Evolutionary conservation across 1,140 invertebrate genomes (phyloP), one percentile per base, ranked within the genome.

Genomic region (Tetramorium parvispinum): DNA sequence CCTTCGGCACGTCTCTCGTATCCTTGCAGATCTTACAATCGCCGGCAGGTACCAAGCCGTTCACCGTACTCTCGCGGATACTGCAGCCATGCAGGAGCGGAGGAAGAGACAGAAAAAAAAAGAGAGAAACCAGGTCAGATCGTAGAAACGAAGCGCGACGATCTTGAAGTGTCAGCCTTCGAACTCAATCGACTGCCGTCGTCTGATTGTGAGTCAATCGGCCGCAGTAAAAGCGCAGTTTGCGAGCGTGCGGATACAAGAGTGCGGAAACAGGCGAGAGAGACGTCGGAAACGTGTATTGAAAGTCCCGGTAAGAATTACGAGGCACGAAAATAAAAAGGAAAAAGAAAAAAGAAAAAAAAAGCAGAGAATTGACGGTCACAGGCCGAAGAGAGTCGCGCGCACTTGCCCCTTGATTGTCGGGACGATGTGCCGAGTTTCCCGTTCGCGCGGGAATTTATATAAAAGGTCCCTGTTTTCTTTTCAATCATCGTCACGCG

Each of bases 11-110:
- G 87, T 93, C 91, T 51, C 91, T 92, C 21, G 92, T 87, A 78
- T 94, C 92, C 49, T 94, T 94, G 79, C 92, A 93, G 68, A 91
- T 92, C 86, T 94, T 94, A 77, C 93, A 94, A 63, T 95, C 94
- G 73, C 81, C 92, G 11, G 66, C 83, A 18, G 92, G 77, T 85
- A 93, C 92, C 65, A 93, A 92, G 32, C 94, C 92, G 85, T 94
- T 94, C 55, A 93, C 87, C 61, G 92, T 89, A 49, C 92, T 92
- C 55, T 94, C 94, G 78, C 87, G 93, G 71, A 87, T 88, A 87
- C 95, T 95, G 89, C 6, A 93, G 92, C 65, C 79, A 37, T 83
- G 61, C 24, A 4, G 27, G n/a, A 4, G n/a, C 66, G 16, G 5
- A 32, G 51, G 49, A 51, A 11, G 40, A 88, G 73, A 27, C 4